Conservation (phyloP, 1,140 invertebrate species). For the Tribolium madens region DNA sequence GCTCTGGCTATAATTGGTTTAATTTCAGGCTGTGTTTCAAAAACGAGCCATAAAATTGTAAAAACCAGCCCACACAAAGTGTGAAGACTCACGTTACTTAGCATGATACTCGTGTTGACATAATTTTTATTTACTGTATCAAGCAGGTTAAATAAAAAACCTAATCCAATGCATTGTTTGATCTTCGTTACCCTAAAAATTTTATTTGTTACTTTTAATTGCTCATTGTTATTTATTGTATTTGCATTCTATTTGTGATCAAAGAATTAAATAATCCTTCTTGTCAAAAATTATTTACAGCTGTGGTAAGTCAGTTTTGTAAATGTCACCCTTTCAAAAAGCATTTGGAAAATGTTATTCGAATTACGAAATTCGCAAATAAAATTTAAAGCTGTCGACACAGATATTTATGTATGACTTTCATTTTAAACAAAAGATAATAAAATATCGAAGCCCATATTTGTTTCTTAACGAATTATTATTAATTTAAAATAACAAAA, state of each 20-base stretch:
- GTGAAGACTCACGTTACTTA: background rate
- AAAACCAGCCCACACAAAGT: conserved; percentile 10
- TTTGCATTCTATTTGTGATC: background rate
- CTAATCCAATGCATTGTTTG: background rate
- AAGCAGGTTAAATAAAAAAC: background rate
- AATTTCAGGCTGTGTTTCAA: conserved; percentile 23
- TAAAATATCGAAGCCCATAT: background rate
- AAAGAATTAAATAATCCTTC: background rate
- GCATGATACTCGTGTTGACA: background rate
- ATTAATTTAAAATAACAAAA: no score
- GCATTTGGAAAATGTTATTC: background rate
- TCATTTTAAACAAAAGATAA: background rate
- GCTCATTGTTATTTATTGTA: background rate
- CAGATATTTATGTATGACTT: background rate
- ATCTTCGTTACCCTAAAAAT: background rate
- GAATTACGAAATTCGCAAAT: background rate
- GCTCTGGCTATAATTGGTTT: conserved; percentile 28
- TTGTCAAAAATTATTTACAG: background rate
- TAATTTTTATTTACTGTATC: background rate
- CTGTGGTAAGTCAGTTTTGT: background rate
- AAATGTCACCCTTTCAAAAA: background rate
- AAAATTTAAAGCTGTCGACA: background rate
- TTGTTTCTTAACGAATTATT: no score
- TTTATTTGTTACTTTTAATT: background rate
- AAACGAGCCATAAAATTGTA: conserved; percentile 30